phyloP scores from a whole-genome alignment of 2,113 vertebrate genomes.

The Pterocles orientalis region DNA sequence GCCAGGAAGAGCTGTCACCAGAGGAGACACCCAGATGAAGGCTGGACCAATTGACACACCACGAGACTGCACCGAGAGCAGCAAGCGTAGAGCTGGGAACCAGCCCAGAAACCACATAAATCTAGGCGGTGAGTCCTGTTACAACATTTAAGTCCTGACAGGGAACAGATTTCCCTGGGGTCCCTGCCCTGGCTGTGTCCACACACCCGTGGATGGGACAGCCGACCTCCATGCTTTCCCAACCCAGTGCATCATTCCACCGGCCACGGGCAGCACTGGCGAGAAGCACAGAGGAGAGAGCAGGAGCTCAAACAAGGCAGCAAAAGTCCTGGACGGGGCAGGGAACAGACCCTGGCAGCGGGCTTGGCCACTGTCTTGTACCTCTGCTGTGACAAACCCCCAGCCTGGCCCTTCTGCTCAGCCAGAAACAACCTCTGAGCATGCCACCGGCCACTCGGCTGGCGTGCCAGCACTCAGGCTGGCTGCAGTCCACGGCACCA shows the following conservation, averaged over 20 bases:
- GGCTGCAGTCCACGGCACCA: fast-evolving
- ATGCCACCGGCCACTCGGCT: fast-evolving
- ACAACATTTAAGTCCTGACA: background rate
- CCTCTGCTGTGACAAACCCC: background rate
- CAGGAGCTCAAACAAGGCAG: fast-evolving
- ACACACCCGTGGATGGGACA: fast-evolving
- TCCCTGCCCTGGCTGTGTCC: no score
- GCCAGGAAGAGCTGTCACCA: background rate
- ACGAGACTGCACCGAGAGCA: background rate
- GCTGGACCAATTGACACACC: background rate
- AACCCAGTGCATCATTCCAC: background rate
- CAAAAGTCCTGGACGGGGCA: background rate
- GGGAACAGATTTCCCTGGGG: background rate
- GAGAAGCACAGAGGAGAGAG: fast-evolving
- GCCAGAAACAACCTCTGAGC: background rate
- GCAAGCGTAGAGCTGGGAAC: background rate
- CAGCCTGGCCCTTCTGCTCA: background rate
- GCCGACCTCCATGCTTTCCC: fast-evolving
- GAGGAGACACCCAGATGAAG: fast-evolving
- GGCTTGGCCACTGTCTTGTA: background rate
- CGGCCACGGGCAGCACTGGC: background rate
- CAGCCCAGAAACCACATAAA: background rate
- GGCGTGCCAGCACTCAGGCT: fast-evolving
- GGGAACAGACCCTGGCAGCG: background rate
- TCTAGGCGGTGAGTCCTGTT: background rate